Conservation (phyloP, 2,888 invertebrate genomes). For the Phalera bucephala region DNA sequence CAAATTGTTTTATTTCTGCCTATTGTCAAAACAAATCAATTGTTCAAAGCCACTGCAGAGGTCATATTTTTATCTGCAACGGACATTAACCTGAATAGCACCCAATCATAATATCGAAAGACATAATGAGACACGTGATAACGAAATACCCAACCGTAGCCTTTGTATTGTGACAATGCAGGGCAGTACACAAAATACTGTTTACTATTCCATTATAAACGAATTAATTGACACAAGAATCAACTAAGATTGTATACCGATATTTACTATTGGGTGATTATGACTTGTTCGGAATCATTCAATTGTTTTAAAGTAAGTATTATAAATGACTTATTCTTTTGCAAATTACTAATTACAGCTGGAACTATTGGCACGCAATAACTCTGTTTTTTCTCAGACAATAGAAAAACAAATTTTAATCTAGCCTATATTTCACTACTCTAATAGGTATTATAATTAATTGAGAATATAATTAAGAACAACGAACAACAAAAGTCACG, state of each 20-base stretch:
- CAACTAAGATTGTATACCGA: background rate
- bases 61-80: constrained; percentile 37
- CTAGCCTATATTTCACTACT: no score
- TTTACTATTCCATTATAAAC: background rate
- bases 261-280: background rate
- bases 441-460: no score
- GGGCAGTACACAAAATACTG: background rate
- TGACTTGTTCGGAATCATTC: background rate
- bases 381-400: no score
- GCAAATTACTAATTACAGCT: no score
- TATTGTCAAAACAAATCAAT: no score
- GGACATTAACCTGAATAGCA: constrained; percentile 40
- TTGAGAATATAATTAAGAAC: no score
- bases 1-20: no score
- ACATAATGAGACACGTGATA: constrained; percentile 24
- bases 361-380: no score
- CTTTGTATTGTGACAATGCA: background rate
- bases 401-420: no score
- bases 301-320: background rate
- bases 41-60: constrained; percentile 22
- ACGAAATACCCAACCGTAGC: constrained; percentile 6
- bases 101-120: constrained; percentile 22
- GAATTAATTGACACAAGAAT: background rate
- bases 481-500: no score
- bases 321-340: background rate